These are phyloP conservation scores for Lytechinus variegatus DNA, from an alignment of 35 echinoderm and acorn worm genomes.

Conservation along the genomic window DNA sequence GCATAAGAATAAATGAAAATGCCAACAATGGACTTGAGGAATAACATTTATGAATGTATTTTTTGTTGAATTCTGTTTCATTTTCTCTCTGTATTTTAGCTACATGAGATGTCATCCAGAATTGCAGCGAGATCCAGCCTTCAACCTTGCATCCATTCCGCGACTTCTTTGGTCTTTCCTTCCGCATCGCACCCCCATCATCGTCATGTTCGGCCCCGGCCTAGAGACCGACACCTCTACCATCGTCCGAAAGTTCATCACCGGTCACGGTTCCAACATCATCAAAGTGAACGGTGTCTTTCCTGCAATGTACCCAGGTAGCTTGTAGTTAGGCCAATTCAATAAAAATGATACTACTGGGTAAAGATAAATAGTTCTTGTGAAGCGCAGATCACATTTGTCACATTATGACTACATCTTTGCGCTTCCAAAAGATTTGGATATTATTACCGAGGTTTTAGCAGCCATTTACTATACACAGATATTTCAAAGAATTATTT, in stretches of 20 bases:
- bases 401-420: too few relatives aligned
- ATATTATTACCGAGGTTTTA: too few relatives aligned
- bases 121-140: conserved; percentile 55
- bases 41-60: too few relatives aligned
- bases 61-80: too few relatives aligned
- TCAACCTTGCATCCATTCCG: conserved; percentile 68
- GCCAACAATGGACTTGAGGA: too few relatives aligned
- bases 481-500: too few relatives aligned
- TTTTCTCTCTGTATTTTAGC: conserved; percentile 29
- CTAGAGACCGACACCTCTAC: conserved; percentile 77
- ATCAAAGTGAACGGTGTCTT: conserved; percentile 78
- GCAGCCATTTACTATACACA: too few relatives aligned
- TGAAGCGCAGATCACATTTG: too few relatives aligned
- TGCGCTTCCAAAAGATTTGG: too few relatives aligned
- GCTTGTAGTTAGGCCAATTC: conserved; percentile 38
- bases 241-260: conserved; percentile 68
- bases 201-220: conserved; percentile 94
- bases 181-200: conserved; percentile 66
- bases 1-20: too few relatives aligned
- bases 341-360: too few relatives aligned
- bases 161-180: conserved; percentile 80
- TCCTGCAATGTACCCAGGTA: conserved; percentile 87
- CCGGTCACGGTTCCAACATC: conserved; percentile 53
- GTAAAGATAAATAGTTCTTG: too few relatives aligned
- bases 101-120: conserved; percentile 89